Base-by-base conservation (phyloP, 1,140 invertebrate genomes). In the Drosophila burlai region DNA sequence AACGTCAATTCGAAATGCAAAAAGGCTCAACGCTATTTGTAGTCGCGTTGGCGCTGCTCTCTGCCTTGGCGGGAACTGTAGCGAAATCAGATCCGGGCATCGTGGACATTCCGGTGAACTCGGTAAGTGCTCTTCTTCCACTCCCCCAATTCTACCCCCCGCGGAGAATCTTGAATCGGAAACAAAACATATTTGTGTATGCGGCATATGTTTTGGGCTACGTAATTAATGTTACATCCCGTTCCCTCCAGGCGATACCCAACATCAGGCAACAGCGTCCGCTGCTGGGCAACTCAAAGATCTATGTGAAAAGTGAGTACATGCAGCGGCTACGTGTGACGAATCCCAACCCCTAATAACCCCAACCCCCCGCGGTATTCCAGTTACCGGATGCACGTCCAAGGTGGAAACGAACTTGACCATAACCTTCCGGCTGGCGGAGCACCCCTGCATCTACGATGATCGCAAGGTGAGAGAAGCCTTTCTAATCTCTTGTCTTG, bases 231-330 rank as follows among this genome's bases (percentile, higher is more conserved):
- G 50, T 34, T 34, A 21, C 42, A n/a, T n/a, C 0, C 13, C 13
- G 10, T 34, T 16, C 47, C 54, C 34, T 1, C 29, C 40, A 87
- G 83, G 76, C 71, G 46, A 43, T 76, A 7, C 65, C 81, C 31
- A 73, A 77, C 18, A 59, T 79, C 31, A 59, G 61, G n/a, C 84
- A 91, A 45, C 81, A 87, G 63, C 81, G 91, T 36, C 87, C 91
- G 0, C 55, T 92, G 15, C 55, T 92, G 50, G 83, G 67, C 15
- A 75, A 80, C 42, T 90, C 91, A 0, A 81, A 81, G 26, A 91
- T 92, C 29, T 92, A 82, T 47, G 78, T 83, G 11, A 80, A 92
- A 76, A 64, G 91, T 92, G 59, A 91, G 89, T 76, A 74, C 43
- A 52, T 24, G 26, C 3, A 46, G 34, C 38, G 38, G 64, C 50